Evolutionary conservation across 1,140 invertebrate genomes (phyloP).

Genomic region (Glomeris maerens): DNA sequence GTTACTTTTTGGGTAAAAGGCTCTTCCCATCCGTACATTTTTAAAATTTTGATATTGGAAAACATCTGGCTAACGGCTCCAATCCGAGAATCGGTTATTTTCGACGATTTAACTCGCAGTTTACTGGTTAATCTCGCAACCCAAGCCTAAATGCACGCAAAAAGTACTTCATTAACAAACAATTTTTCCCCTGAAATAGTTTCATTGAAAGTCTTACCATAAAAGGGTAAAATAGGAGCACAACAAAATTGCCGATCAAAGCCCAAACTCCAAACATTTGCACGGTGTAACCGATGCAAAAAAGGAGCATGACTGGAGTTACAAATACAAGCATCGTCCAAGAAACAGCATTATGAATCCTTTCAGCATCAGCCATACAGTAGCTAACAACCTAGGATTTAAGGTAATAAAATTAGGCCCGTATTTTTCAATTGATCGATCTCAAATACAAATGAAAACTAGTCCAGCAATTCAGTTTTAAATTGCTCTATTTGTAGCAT

Average conservation of each 20-base stretch:
- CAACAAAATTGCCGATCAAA: neutral
- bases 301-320: neutral
- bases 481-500: no score
- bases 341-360: neutral
- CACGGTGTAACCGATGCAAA: neutral
- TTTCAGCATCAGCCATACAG: neutral
- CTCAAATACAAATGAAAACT: no score
- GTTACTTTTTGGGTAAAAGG: slow-evolving; percentile 46
- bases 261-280: neutral
- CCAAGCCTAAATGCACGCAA: slow-evolving; percentile 21
- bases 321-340: neutral
- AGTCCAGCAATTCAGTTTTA: no score
- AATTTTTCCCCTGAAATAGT: no score
- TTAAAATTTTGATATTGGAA: slow-evolving; percentile 52
- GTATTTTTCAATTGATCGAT: no score
- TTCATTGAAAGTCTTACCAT: neutral
- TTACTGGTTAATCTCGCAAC: slow-evolving; percentile 22
- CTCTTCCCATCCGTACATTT: slow-evolving; percentile 83
- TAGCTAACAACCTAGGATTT: neutral
- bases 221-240: neutral
- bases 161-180: slow-evolving; percentile 8
- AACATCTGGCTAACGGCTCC: slow-evolving; percentile 42
- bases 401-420: neutral
- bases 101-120: slow-evolving; percentile 22
- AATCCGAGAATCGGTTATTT: slow-evolving; percentile 28